Conservation (phyloP, 2,888 invertebrate species). For the Ephialtes manifestator region DNA sequence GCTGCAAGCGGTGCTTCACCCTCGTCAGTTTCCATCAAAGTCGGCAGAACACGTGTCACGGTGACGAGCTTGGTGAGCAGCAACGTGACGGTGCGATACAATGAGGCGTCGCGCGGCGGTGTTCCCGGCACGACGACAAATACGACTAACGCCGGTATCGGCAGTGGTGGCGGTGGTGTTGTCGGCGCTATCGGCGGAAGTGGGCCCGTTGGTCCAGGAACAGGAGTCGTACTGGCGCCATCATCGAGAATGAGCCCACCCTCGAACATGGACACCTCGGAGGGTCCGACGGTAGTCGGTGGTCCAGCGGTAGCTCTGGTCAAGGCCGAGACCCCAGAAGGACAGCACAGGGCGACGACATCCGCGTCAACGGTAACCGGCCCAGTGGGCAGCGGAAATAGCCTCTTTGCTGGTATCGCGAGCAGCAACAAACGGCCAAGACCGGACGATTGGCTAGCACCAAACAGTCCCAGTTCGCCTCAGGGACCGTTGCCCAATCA, state of each 20-base stretch:
- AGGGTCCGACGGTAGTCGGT: conserved; percentile 70
- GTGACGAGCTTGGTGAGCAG: conserved; percentile 85
- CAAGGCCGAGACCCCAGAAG: conserved; percentile 87
- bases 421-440: conserved; percentile 87
- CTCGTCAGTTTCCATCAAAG: conserved; percentile 72
- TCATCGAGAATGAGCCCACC: conserved; percentile 87
- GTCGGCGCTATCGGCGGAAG: conserved; percentile 38
- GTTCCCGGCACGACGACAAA: conserved; percentile 61
- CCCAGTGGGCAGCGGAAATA: conserved; percentile 78
- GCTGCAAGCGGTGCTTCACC: conserved; percentile 73
- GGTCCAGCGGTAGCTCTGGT: conserved; percentile 77
- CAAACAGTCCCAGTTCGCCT: conserved; percentile 87
- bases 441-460: conserved; percentile 89
- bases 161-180: conserved; percentile 18
- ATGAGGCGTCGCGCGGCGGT: conserved; percentile 81
- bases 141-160: conserved; percentile 49
- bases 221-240: conserved; percentile 84
- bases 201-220: conserved; percentile 79
- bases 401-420: conserved; percentile 84
- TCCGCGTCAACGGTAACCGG: conserved; percentile 82
- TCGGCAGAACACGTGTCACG: conserved; percentile 76
- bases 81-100: conserved; percentile 84
- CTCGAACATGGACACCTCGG: conserved; percentile 80
- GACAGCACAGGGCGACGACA: conserved; percentile 81
- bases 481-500: conserved; percentile 87